These are phyloP conservation scores for Melanotaenia maccullochi DNA, from an alignment of 2,797 vertebrate species.

Conservation along the genomic window DNA sequence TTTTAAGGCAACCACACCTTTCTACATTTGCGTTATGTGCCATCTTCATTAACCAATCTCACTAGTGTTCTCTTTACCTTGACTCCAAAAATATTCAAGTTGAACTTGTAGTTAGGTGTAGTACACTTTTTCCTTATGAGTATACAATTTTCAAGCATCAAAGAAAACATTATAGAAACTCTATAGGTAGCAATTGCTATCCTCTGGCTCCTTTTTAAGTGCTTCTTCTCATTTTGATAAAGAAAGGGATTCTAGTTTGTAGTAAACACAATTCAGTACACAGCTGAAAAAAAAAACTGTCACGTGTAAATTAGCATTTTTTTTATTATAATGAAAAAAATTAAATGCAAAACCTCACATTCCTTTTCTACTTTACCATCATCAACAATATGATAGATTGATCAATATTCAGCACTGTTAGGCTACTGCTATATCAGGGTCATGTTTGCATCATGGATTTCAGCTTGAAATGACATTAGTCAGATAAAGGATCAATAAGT, in stretches of 20 bases:
- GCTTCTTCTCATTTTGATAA: background rate
- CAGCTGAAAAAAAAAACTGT: too few relatives aligned
- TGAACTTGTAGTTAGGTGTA: too few relatives aligned
- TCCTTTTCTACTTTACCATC: background rate
- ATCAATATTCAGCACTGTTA: conserved; percentile 2
- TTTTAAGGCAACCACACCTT: too few relatives aligned
- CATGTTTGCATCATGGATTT: background rate
- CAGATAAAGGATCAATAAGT: background rate
- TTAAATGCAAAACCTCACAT: background rate
- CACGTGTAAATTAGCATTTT: too few relatives aligned
- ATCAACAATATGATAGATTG: background rate
- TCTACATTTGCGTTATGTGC: too few relatives aligned
- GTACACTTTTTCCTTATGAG: too few relatives aligned
- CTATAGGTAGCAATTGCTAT: background rate
- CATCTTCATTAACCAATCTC: too few relatives aligned
- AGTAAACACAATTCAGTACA: background rate
- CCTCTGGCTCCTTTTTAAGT: background rate
- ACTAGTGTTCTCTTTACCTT: too few relatives aligned
- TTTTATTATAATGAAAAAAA: background rate
- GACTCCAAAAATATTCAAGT: too few relatives aligned
- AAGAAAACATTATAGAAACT: background rate
- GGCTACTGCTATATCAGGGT: background rate
- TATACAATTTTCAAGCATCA: background rate
- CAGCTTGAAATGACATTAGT: background rate
- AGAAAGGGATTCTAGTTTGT: background rate